Conservation (phyloP, 2,888 invertebrate genomes). For the Galeopsomyia nigrocyanea region DNA sequence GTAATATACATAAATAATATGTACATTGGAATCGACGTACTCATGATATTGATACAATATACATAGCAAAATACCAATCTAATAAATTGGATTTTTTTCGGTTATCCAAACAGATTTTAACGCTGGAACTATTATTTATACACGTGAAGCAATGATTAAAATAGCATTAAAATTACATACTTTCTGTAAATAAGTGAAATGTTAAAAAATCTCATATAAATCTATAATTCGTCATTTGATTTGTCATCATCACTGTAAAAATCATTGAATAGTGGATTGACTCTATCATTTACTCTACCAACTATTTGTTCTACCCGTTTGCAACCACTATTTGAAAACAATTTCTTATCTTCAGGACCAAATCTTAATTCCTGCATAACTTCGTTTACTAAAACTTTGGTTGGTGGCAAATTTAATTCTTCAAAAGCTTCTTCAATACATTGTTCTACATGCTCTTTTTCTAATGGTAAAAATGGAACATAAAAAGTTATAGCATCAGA, state of each 20-base stretch:
- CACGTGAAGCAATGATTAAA: no score
- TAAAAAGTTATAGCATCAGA: slow-evolving; percentile 37
- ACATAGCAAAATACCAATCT: no score
- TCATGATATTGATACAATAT: no score
- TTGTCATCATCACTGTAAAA: slow-evolving; percentile 5
- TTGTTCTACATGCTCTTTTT: slow-evolving; percentile 28
- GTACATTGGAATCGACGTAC: no score
- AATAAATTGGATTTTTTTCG: no score
- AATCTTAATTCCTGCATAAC: slow-evolving; percentile 37
- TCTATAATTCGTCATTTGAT: slow-evolving; percentile 12
- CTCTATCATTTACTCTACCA: slow-evolving; percentile 17
- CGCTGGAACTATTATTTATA: no score
- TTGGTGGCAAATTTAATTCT: slow-evolving; percentile 23
- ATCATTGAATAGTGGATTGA: slow-evolving; percentile 8
- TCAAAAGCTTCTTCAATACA: slow-evolving; percentile 32
- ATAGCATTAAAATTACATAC: no score
- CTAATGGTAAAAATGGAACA: slow-evolving; percentile 42
- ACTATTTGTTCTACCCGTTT: slow-evolving; percentile 38
- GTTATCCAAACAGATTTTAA: no score
- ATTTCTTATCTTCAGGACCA: slow-evolving; percentile 33
- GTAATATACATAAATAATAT: no score
- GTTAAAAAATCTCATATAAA: not conserved
- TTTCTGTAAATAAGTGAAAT: no score
- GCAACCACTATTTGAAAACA: slow-evolving; percentile 41
- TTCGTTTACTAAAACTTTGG: slow-evolving; percentile 17